Percentiles rank a stretch among this genome's conserved stretches.
Conservation (phyloP, 2,113 vertebrate species). For the Sylvicapra grimmia region DNA sequence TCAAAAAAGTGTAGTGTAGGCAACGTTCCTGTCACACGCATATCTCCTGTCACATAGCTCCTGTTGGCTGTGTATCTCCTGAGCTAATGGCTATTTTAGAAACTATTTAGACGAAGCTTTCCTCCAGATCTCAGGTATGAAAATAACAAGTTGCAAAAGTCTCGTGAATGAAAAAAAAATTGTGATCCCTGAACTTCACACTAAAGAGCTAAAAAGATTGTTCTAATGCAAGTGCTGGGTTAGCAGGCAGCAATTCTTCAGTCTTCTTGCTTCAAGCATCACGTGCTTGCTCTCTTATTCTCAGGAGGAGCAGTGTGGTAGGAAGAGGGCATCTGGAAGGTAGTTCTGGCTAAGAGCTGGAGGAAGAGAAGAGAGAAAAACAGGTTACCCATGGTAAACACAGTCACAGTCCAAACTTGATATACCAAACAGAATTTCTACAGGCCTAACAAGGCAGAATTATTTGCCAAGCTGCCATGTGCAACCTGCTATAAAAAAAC, state of each 20-base stretch:
- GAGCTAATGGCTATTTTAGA: not conserved
- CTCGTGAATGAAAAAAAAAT: not conserved
- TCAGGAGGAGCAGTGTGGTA: not conserved
- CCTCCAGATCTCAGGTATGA: not conserved
- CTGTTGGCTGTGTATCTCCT: not conserved
- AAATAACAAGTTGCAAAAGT: conserved; percentile 6
- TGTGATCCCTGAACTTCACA: not conserved
- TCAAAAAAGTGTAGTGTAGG: not conserved
- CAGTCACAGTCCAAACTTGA: not conserved
- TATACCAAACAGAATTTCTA: conserved; percentile 7
- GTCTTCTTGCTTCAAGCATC: not conserved
- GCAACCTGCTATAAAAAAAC: not conserved
- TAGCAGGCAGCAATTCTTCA: not conserved
- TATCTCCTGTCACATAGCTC: not conserved
- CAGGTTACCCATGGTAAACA: not conserved
- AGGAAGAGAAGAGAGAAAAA: not conserved
- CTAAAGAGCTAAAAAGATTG: not conserved
- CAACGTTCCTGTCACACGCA: not conserved
- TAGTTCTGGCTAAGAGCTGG: not conserved
- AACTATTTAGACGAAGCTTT: conserved; percentile 4
- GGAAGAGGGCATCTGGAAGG: not conserved
- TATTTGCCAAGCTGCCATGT: not conserved
- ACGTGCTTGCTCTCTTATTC: not conserved
- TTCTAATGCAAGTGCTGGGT: not conserved
- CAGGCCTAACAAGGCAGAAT: not conserved